Conservation (phyloP, 2,797 vertebrate genomes). For the Mionectes olivaceus region DNA sequence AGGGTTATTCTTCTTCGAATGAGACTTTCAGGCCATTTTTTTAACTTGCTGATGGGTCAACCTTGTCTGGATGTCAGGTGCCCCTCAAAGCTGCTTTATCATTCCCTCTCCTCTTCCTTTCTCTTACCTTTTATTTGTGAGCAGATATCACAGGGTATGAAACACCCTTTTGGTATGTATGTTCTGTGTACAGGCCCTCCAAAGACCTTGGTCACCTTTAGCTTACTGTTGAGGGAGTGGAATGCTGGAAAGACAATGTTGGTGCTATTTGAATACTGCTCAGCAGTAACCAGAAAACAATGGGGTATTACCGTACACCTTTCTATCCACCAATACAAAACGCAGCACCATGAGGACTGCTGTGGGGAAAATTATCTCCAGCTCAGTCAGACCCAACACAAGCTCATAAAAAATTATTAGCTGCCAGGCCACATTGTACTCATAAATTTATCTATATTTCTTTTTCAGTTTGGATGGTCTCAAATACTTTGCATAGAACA, state of each 20-base stretch:
- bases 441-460: neutral
- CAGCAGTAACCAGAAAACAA: neutral
- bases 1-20: neutral
- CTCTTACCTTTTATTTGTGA: neutral
- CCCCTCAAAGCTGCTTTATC: neutral
- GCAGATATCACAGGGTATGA: neutral
- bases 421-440: neutral
- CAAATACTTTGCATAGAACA: neutral
- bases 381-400: neutral
- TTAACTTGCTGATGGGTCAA: neutral
- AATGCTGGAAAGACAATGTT: neutral
- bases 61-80: neutral
- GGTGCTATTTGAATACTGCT: neutral
- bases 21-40: neutral
- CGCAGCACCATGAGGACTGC: neutral
- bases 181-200: neutral
- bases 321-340: neutral
- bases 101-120: neutral
- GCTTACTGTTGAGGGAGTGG: too few species aligned
- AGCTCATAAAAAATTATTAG: neutral
- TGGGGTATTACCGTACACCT: neutral
- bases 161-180: neutral
- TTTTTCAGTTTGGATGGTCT: neutral
- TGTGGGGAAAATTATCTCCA: neutral
- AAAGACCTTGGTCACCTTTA: too few species aligned